Percentiles rank a stretch among this genome's conserved stretches.
phyloP scores from a whole-genome alignment of 2,113 vertebrate genomes.

The Bettongia penicillata region DNA sequence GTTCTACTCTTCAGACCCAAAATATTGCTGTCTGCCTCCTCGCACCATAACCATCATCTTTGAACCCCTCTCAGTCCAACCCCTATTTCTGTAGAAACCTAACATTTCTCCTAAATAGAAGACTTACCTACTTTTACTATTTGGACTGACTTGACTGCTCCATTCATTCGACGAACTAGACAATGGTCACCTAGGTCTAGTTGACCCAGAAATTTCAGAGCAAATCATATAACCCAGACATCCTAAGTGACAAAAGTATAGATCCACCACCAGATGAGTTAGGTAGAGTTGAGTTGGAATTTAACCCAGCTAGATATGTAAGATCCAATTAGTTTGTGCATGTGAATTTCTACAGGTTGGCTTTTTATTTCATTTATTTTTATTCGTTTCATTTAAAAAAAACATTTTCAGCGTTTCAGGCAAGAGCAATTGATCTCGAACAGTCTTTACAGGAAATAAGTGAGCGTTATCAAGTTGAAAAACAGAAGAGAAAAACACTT shows the following conservation, averaged over 20 bases:
- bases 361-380: background rate
- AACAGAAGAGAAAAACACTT: slow-evolving; percentile 74
- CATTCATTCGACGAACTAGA: background rate
- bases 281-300: background rate
- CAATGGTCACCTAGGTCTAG: background rate
- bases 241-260: background rate
- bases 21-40: background rate
- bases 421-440: slow-evolving; percentile 73
- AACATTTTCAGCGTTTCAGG: slow-evolving; percentile 72
- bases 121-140: background rate
- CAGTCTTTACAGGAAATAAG: slow-evolving; percentile 74
- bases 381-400: background rate
- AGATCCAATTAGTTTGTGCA: background rate
- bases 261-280: no score
- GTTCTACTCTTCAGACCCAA: background rate
- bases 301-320: background rate
- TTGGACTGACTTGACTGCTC: background rate
- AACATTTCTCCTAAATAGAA: background rate
- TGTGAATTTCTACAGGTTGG: background rate
- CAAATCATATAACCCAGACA: background rate
- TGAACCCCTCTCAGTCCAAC: background rate
- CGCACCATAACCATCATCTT: background rate
- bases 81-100: background rate
- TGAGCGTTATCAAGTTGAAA: slow-evolving; percentile 75
- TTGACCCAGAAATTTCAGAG: background rate